Base-by-base conservation (phyloP, 1,140 invertebrate species). In the Luehdorfia chinensis region DNA sequence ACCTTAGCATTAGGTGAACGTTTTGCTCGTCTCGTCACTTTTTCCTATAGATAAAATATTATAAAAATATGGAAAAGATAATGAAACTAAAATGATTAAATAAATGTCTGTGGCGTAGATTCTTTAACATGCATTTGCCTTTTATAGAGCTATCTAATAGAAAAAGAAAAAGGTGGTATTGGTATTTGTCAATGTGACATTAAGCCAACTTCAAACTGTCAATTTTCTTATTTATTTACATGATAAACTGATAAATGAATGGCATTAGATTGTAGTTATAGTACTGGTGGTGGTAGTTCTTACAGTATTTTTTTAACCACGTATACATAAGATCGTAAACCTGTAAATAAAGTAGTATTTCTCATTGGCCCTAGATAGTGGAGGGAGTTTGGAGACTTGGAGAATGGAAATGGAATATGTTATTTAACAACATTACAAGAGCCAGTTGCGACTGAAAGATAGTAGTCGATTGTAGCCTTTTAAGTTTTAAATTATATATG, bases 321-420 rank as follows among this genome's bases (percentile, higher is more conserved):
- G 30, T 47, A 47, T 43, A 46, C 27, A 34, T 52, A 33, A 25
- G 49, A 56, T 39, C 47, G 28, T 56, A 52, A 49, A 48, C 36
- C 23, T 47, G 23, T 31, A 27, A 21, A 12, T 44, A 19, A 12
- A 15, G 33, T 44, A 51, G 34, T 53, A 54, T 51, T 63, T 58
- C 34, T 47, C 41, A 49, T 47, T 47, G 41, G 59, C 49, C 47
- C 33, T 47, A 56, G 49, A 52, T 25, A 44, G 70, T 72, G 69
- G 74, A 64, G 71, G 74, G 74, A 73, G 66, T 51, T 62, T 52
- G 34, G 50, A 59, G 55, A 60, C 52, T 62, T 61, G 61, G 57
- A 66, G 66, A 66, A 57, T 70, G 66, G 55, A 55, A 30, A 47
- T 46, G 43, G 59, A 67, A 61, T 59, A 60, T 67, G 59, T 70